Evolutionary conservation across 2,888 invertebrate species (phyloP), one percentile per base, ranked within the genome.

Genomic region (Malacosoma neustria): DNA sequence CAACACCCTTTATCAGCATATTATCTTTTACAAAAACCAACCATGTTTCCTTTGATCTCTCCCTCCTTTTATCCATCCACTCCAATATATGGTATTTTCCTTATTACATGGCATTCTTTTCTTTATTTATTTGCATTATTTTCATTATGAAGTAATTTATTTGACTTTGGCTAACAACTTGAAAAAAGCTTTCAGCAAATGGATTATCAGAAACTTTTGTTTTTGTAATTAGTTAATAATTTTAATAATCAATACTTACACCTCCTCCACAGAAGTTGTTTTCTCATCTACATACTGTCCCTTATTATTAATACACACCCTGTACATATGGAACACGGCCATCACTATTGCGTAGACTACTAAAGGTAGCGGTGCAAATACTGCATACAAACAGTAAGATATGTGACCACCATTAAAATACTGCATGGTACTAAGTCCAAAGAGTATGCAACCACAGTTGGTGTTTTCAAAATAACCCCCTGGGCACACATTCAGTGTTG

Each of bases 371-470:
- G 91, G 87, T 2, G 91, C 92, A 52, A 90, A 90, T 37, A 90
- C 88, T n/a, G 90, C 88, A 80, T 89, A 92, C 43, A 90, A 72
- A 50, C 92, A 92, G 41, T 89, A 88, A 0, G 89, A 88, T 42
- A 88, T 87, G 46, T 88, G 88, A 1, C 92, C 91, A 33, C 92
- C 92, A 66, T 82, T 87, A 52, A 92, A 92, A 50, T 87, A 87
- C 31, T 87, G 87, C 36, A 75, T 87, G 11, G 90, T 89, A 51
- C 88, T 87, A 37, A 87, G 72, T 2, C 90, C 91, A 60, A 89
- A 90, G 30, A 92, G 74, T 50, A 91, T 90, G 52, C 92, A 92
- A 31, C 91, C 92, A 54, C 92, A 92, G 54, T 90, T 91, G 3
- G 87, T 87, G 49, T 90, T 89, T 43, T 85, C 85, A 2, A 85